Percentiles rank a stretch among this genome's conserved stretches.
phyloP scores from a whole-genome alignment of 2,113 vertebrate genomes.

The Nothoprocta perdicaria region DNA sequence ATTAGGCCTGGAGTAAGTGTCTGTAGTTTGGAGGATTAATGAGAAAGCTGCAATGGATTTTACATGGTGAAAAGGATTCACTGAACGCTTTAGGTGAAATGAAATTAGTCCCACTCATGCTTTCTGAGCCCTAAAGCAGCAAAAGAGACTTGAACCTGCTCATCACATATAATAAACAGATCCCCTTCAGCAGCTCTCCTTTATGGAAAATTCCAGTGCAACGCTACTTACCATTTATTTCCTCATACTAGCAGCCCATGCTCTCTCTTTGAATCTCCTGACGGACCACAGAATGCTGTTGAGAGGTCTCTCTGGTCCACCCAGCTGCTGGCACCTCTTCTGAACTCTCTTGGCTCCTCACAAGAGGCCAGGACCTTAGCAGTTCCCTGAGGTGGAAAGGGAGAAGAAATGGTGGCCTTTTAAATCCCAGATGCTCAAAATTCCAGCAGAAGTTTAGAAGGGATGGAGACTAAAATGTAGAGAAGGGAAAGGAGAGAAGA shows the following conservation, averaged over 20 bases:
- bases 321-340: background rate
- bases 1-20: slow-evolving; percentile 74
- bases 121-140: slow-evolving; percentile 23
- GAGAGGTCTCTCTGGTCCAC: background rate
- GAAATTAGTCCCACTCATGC: slow-evolving; percentile 63
- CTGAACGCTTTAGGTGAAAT: slow-evolving; percentile 67
- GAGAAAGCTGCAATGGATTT: slow-evolving; percentile 72
- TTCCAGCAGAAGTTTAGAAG: background rate
- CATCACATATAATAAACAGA: slow-evolving; percentile 22
- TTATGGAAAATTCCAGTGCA: slow-evolving; percentile 26
- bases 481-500: background rate
- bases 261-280: background rate
- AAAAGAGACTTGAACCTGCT: slow-evolving; percentile 34
- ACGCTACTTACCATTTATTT: background rate
- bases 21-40: slow-evolving; percentile 74
- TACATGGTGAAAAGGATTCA: slow-evolving; percentile 71
- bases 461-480: background rate
- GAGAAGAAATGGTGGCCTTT: background rate
- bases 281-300: background rate
- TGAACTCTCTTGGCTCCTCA: background rate
- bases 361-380: background rate
- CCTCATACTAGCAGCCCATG: background rate
- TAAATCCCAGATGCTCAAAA: background rate
- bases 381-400: background rate
- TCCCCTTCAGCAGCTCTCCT: slow-evolving; percentile 15